Conservation (phyloP, 2,888 invertebrate genomes). For the Linnaemya tessellans region DNA sequence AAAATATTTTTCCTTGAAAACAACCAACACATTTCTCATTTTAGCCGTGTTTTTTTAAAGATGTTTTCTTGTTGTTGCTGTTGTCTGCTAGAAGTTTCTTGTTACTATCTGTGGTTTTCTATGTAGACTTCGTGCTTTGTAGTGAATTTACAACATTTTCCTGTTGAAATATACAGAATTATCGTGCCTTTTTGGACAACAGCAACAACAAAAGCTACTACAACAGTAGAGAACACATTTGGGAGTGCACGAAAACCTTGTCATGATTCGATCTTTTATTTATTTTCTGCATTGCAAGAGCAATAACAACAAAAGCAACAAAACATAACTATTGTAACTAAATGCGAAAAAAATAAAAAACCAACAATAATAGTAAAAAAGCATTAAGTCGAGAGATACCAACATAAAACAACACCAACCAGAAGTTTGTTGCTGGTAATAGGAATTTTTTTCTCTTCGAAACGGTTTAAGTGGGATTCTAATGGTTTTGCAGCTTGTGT, state of each 20-base stretch:
- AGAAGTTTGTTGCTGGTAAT: conserved; percentile 34
- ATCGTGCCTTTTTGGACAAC: conserved; percentile 77
- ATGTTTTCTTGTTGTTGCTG: background rate
- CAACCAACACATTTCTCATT: conserved; percentile 39
- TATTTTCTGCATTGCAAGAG: conserved; percentile 73
- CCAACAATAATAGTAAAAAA: conserved; percentile 42
- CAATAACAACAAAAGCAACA: conserved; percentile 37
- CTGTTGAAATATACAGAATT: conserved; percentile 78
- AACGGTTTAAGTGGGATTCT: conserved; percentile 58
- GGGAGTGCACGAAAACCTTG: conserved; percentile 80
- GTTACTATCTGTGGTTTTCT: conserved; percentile 44
- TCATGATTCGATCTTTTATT: conserved; percentile 80
- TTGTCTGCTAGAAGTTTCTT: conserved; percentile 36
- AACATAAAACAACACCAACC: conserved; percentile 22
- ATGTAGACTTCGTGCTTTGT: conserved; percentile 76
- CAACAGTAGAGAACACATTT: conserved; percentile 57
- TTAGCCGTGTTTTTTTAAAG: conserved; percentile 28
- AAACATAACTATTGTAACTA: conserved; percentile 39
- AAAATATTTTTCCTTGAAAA: conserved; percentile 41
- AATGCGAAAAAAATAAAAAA: conserved; percentile 30
- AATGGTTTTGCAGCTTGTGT: conserved; percentile 56
- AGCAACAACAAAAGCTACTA: conserved; percentile 13
- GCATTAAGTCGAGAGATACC: conserved; percentile 38
- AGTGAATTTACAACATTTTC: conserved; percentile 79
- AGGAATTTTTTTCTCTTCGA: conserved; percentile 34